Conservation (phyloP, 2,797 vertebrate genomes). For the Rhynchotus rufescens region DNA sequence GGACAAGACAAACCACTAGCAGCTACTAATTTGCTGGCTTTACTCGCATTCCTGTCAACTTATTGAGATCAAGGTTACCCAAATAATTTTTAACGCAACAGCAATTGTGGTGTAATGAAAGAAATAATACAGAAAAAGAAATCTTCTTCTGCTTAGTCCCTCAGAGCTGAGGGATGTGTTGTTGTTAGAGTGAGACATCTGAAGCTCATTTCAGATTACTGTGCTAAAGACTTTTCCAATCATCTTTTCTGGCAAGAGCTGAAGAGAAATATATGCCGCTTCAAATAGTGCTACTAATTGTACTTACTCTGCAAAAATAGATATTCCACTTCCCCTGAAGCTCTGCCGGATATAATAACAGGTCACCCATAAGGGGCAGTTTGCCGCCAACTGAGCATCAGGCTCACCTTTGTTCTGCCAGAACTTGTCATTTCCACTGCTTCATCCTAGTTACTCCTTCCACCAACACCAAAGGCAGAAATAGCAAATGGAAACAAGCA, state of each 20-base stretch:
- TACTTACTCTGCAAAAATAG: slow-evolving; percentile 16
- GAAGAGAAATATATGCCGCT: background rate
- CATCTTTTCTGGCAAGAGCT: background rate
- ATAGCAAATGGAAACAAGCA: background rate
- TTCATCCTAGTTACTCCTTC: background rate
- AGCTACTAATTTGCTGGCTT: background rate
- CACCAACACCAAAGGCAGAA: background rate
- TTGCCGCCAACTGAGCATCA: background rate
- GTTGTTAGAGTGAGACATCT: background rate
- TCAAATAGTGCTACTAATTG: slow-evolving; percentile 15
- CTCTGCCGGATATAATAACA: background rate
- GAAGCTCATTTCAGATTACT: background rate
- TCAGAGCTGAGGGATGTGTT: background rate
- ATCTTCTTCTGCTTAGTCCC: background rate
- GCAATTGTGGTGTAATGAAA: background rate
- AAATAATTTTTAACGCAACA: background rate
- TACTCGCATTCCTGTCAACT: background rate
- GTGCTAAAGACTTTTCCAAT: slow-evolving; percentile 16
- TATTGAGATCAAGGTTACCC: background rate
- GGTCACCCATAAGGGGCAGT: background rate
- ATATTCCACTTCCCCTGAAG: background rate
- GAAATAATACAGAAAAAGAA: background rate
- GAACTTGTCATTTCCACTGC: background rate
- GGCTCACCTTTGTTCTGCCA: background rate
- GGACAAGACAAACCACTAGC: background rate